Evolutionary conservation across 2,888 invertebrate genomes (phyloP).

Genomic region (Tipula vernalis): DNA sequence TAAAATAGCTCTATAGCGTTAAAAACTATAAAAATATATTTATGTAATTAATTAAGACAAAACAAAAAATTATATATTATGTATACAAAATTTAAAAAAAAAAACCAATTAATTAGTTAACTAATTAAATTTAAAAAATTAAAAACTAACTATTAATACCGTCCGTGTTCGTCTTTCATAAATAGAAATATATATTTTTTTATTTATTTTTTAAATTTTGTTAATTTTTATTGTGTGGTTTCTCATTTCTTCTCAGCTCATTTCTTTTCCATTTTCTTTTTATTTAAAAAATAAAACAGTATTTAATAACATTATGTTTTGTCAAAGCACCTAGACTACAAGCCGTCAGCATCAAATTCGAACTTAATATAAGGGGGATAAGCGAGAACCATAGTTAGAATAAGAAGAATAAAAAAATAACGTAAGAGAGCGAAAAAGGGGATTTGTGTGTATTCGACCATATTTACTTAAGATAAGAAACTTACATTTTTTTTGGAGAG

Average conservation of each 20-base stretch:
- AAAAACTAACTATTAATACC: not conserved
- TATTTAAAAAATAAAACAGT: not conserved
- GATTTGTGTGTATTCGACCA: no score
- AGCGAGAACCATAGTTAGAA: no score
- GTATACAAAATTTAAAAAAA: not conserved
- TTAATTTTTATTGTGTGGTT: not conserved
- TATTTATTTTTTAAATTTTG: not conserved
- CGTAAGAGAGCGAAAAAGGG: no score
- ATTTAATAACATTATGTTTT: not conserved
- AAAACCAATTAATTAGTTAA: not conserved
- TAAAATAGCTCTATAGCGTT: not conserved
- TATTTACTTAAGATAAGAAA: no score
- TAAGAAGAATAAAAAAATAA: no score
- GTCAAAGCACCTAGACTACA: no score
- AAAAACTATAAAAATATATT: not conserved
- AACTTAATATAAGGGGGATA: no score
- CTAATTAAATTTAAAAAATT: not conserved
- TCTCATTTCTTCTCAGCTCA: not conserved
- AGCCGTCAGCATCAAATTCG: no score
- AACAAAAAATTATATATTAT: not conserved
- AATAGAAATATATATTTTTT: not conserved
- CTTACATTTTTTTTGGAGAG: no score
- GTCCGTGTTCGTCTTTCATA: not conserved
- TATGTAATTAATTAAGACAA: not conserved
- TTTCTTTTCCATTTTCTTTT: no score